Conservation (phyloP, 2,888 invertebrate genomes). For the Teinopalpus imperialis region DNA sequence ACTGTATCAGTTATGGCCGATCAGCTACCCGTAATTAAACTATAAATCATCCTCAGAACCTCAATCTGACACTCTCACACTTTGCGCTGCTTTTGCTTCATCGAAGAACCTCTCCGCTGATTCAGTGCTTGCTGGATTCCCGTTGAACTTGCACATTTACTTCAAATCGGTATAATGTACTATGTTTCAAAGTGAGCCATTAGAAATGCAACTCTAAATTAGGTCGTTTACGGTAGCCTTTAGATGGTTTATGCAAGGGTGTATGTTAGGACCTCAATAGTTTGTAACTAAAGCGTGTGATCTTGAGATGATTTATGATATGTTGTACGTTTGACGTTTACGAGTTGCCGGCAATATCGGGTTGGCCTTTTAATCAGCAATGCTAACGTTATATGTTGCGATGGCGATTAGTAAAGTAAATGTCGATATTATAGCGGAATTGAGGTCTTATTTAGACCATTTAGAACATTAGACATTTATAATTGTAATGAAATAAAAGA, state of each 20-base stretch:
- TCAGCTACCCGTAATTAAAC: constrained; percentile 67
- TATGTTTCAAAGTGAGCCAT: constrained; percentile 10
- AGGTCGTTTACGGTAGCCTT: constrained; percentile 30
- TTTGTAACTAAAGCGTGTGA: constrained; percentile 71
- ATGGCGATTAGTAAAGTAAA: constrained; percentile 58
- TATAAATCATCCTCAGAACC: constrained; percentile 64
- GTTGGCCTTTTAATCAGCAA: constrained; percentile 80
- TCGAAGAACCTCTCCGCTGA: constrained; percentile 67
- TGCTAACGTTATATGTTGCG: constrained; percentile 77
- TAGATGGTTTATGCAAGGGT: constrained; percentile 33
- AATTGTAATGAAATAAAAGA: no score
- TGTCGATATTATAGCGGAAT: constrained; percentile 74
- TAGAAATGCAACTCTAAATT: constrained; percentile 29
- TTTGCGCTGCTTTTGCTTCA: constrained; percentile 49
- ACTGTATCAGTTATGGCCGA: constrained; percentile 53
- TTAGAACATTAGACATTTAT: no score
- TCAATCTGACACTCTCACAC: constrained; percentile 39
- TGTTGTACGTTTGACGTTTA: constrained; percentile 76
- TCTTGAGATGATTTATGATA: constrained; percentile 80
- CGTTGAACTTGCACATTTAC: constrained; percentile 59
- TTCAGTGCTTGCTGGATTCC: constrained; percentile 67
- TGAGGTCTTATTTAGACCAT: no score
- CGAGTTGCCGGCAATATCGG: constrained; percentile 71
- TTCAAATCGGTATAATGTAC: constrained; percentile 36
- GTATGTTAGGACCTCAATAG: constrained; percentile 45